Evolutionary conservation across 2,888 invertebrate species (phyloP), one percentile per base, ranked within the genome.

Genomic region (Zelleria hepariella): DNA sequence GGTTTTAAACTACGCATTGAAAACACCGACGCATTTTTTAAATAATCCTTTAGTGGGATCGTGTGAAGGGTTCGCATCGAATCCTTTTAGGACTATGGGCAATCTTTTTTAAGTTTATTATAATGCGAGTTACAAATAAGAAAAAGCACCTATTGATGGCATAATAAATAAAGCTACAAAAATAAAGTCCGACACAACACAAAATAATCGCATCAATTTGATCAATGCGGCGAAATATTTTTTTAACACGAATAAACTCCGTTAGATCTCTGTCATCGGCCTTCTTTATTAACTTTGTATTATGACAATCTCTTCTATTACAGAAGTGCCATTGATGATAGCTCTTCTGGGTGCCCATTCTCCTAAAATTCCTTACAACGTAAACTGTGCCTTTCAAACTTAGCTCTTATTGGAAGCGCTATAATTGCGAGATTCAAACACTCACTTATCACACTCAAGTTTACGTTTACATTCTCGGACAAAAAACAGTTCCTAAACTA

Each of bases 1-100:
- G 58, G 49, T 42, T 85, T 87, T 86, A 88, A 87, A 86, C 86
- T 86, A 82, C 82, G 86, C 83, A 75, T 42, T 42, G 2, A 42
- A 42, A 15, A 42, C 32, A 15, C 32, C 32, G 2, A 15, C 32
- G 32, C 15, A 15, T 42, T 42, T 42, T 42, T 42, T 42, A 15
- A 42, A 42, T 42, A 42, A 15, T 42, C 15, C 32, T 42, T 42
- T 51, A 51, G 51, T 42, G 51, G 51, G 8, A 8, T 20, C 5
- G 21, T 23, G 10, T 20, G 23, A 51, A 49, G 21, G 49, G 32
- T 5, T 42, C 2, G 1, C 5, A 15, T 10, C 15, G 32, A 42
- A 42, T 42, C 32, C 32, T 42, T 42, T 42, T 42, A 42, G 10
- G 32, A 15, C 32, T 10, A 42, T 15, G 32, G n/a, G n/a, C n/a